Evolutionary conservation across 2,888 invertebrate species (phyloP).

Genomic region (Ferdinandea cuprea): DNA sequence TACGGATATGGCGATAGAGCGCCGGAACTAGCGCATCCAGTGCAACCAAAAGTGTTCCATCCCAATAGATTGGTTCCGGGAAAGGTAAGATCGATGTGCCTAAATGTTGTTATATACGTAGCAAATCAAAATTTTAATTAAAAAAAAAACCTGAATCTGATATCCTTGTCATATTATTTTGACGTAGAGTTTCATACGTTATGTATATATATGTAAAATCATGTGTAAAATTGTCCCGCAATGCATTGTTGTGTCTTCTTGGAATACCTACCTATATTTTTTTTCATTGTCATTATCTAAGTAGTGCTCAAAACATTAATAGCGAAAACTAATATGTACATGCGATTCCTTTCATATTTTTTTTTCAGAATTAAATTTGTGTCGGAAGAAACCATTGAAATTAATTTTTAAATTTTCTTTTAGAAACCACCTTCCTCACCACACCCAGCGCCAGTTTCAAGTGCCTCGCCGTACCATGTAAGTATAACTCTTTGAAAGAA

Average conservation of each 20-base stretch:
- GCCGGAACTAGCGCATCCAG: constrained; percentile 88
- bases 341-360: constrained; percentile 35
- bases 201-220: constrained; percentile 38
- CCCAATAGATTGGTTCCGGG: constrained; percentile 84
- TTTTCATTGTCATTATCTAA: constrained; percentile 43
- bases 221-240: constrained; percentile 53
- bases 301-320: constrained; percentile 38
- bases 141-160: constrained; percentile 52
- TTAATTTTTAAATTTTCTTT: constrained; percentile 36
- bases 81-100: constrained; percentile 84
- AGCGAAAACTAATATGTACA: constrained; percentile 54
- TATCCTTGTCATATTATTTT: constrained; percentile 32
- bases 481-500: too few species aligned
- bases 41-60: constrained; percentile 90
- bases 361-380: background rate
- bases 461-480: constrained; percentile 83
- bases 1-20: constrained; percentile 85
- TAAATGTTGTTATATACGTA: constrained; percentile 31
- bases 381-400: constrained; percentile 17
- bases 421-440: constrained; percentile 81
- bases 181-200: constrained; percentile 40
- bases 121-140: constrained; percentile 31
- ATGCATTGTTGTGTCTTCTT: constrained; percentile 57
- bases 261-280: background rate
- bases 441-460: constrained; percentile 82